Conservation (phyloP, 2,797 vertebrate species). For the Melopsittacus undulatus region DNA sequence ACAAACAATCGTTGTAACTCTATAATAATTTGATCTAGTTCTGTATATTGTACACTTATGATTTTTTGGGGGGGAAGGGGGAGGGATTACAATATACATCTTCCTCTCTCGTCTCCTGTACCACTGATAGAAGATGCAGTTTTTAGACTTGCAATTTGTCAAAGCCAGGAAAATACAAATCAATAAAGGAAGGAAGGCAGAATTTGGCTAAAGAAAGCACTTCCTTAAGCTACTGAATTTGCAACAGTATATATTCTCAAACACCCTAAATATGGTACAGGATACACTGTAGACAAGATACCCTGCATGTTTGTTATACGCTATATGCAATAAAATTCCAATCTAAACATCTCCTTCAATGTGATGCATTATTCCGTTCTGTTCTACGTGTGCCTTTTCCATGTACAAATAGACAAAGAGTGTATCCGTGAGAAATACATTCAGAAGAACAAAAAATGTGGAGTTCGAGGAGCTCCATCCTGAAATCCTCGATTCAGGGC, state of each 20-base stretch:
- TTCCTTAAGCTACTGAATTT: conserved; percentile 54
- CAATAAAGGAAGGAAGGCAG: conserved; percentile 45
- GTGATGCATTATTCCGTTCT: conserved; percentile 35
- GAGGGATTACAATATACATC: background rate
- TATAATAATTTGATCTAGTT: conserved; percentile 29
- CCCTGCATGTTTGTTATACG: background rate
- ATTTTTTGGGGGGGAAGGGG: background rate
- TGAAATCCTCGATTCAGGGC: conserved; percentile 37
- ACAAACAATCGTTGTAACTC: conserved; percentile 59
- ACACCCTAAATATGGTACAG: conserved; percentile 24
- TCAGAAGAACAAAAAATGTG: conserved; percentile 56
- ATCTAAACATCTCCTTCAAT: conserved; percentile 39
- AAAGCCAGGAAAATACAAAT: conserved; percentile 64
- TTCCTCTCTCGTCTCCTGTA: conserved; percentile 19
- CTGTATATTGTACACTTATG: background rate
- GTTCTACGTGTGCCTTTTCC: conserved; percentile 40
- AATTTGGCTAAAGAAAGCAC: conserved; percentile 61
- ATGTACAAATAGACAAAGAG: conserved; percentile 61
- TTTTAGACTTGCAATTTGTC: conserved; percentile 52
- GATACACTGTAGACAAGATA: conserved; percentile 31
- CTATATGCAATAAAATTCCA: conserved; percentile 15
- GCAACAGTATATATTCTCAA: background rate
- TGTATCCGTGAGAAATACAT: conserved; percentile 46
- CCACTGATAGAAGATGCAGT: conserved; percentile 16
- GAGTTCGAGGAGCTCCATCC: conserved; percentile 13